These are phyloP conservation scores for Drosophila atroscutellata DNA, from an alignment of 2,888 invertebrate genomes.

Conservation along the genomic window DNA sequence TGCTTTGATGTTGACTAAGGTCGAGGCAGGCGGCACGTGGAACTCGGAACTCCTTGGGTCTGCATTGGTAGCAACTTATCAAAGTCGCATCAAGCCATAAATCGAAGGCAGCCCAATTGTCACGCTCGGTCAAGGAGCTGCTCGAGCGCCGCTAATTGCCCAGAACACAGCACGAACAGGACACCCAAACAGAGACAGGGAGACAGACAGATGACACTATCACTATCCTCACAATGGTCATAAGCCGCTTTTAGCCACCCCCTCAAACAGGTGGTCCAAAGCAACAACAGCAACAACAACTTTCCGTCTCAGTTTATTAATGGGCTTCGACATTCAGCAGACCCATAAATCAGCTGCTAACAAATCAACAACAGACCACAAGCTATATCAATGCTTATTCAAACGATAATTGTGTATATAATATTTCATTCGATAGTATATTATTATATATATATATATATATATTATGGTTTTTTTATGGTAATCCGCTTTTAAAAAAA, in stretches of 20 bases:
- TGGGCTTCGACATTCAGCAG: conserved; percentile 36
- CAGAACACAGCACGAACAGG: conserved; percentile 17
- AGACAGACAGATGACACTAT: conserved; percentile 42
- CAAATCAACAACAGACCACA: conserved; percentile 39
- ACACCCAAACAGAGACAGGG: conserved; percentile 7
- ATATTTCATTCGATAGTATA: not conserved
- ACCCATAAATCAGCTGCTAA: conserved; percentile 54
- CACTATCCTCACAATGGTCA: conserved; percentile 24
- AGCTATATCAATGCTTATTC: conserved; percentile 19
- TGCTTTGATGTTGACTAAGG: conserved; percentile 28
- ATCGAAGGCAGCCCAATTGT: conserved; percentile 59
- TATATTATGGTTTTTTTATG: not conserved
- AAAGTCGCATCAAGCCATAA: conserved; percentile 53
- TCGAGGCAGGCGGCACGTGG: no score
- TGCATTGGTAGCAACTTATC: conserved; percentile 23
- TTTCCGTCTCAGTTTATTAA: conserved; percentile 53
- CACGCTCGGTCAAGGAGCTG: conserved; percentile 40
- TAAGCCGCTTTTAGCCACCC: conserved; percentile 10
- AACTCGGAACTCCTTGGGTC: not conserved
- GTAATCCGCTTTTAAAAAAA: not conserved
- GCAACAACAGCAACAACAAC: conserved; percentile 16
- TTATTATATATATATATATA: not conserved
- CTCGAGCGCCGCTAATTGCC: conserved; percentile 65
- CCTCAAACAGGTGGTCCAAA: conserved; percentile 16
- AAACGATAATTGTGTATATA: conserved; percentile 4